phyloP scores from a whole-genome alignment of 2,113 vertebrate species.

The Nesoenas mayeri region DNA sequence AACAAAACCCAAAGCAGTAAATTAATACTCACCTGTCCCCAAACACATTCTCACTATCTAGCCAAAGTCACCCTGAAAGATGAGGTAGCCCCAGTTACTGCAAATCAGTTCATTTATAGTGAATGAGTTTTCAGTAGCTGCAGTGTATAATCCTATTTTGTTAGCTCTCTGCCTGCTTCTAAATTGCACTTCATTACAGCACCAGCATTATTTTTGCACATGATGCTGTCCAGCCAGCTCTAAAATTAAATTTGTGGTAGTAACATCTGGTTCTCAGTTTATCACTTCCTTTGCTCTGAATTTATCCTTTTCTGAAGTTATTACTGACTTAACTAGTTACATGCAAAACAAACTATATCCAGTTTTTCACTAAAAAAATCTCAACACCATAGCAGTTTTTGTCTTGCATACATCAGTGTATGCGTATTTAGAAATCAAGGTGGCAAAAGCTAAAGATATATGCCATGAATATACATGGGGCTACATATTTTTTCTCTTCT shows the following conservation, averaged over 20 bases:
- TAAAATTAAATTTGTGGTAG: slow-evolving; percentile 26
- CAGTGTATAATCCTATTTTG: neutral
- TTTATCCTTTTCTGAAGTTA: neutral
- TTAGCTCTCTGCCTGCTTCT: neutral
- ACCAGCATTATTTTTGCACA: neutral
- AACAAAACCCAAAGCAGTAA: slow-evolving; percentile 38
- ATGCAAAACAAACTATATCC: neutral
- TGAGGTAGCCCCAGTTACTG: neutral
- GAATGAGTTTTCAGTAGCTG: neutral
- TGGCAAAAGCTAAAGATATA: neutral
- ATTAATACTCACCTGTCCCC: neutral
- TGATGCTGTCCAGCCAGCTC: neutral
- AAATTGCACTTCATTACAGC: neutral
- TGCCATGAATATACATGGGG: neutral
- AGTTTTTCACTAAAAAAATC: neutral
- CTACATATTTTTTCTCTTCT: neutral
- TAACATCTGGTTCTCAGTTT: neutral
- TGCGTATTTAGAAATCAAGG: neutral
- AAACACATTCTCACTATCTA: neutral
- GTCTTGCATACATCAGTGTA: accelerated
- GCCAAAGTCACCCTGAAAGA: slow-evolving; percentile 62
- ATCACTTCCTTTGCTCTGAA: neutral
- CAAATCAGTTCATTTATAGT: neutral
- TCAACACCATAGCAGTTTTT: neutral
- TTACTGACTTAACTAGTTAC: neutral